A percentile compares a stretch with the other conserved stretches of the same genome.
Evolutionary conservation across 2,113 vertebrate genomes (phyloP).

Genomic region (Heterochromis multidens): DNA sequence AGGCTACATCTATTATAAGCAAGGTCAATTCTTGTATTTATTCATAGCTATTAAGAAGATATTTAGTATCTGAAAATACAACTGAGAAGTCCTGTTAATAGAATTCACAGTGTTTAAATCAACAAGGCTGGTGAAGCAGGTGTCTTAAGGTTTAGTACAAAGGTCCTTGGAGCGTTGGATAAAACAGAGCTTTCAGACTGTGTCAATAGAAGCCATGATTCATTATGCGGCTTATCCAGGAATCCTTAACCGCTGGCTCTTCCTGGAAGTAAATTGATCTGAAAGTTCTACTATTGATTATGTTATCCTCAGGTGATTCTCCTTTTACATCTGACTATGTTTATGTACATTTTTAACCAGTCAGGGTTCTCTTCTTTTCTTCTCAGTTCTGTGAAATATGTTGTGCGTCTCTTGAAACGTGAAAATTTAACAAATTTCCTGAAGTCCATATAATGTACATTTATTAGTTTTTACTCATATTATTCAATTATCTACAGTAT

Average conservation of each 20-base stretch:
- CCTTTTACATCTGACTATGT: neutral
- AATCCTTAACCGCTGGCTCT: neutral
- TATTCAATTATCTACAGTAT: neutral
- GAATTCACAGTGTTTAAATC: neutral
- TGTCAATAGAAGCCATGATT: neutral
- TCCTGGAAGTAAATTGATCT: constrained; percentile 33
- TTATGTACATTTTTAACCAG: neutral
- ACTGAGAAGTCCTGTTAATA: neutral
- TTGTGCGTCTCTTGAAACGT: no score
- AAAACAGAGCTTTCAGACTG: constrained; percentile 2
- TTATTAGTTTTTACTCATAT: neutral
- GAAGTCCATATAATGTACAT: neutral
- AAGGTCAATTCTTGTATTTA: neutral
- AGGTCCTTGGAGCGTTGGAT: neutral
- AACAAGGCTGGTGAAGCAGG: neutral
- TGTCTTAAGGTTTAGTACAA: neutral
- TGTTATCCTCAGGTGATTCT: neutral
- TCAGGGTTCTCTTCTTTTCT: neutral
- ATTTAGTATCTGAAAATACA: neutral
- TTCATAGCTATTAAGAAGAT: neutral
- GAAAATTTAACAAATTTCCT: neutral
- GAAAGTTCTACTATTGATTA: constrained; percentile 17
- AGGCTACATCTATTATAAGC: neutral
- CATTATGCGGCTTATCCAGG: constrained; percentile 14
- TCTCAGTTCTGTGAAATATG: neutral